Evolutionary conservation across 2,797 vertebrate genomes (phyloP), one percentile per base, ranked within the genome.

Genomic region (Ptychobarbus kaznakovi): DNA sequence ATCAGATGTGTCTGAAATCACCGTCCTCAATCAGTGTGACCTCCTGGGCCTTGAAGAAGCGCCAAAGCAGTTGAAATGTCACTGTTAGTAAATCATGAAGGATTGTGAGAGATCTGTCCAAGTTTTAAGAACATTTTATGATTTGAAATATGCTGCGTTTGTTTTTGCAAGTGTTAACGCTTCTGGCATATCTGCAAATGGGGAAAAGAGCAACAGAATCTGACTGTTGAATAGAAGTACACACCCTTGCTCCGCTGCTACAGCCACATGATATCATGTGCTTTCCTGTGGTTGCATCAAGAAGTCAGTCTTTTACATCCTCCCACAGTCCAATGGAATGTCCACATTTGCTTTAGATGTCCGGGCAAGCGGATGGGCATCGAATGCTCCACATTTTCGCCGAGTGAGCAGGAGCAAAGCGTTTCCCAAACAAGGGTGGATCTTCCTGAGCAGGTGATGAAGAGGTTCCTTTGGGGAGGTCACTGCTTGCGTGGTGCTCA

Each of bases 391-490:
- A 89, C 73, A 53, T 53, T 87, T 91, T 35, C 86, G 84, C 88
- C 16, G 88, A 91, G 89, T 90, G 85, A 91, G 90, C 89, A 86
- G 83, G 83, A 74, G 90, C 91, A 90, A 91, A 92, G 92, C 90
- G 91, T 94, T 94, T 95, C 94, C 93, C 91, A 93, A 88, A 91
- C 90, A 91, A 90, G 89, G 91, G 90, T 90, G 92, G 93, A 94
- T 92, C 92, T 92, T 89, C 87, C 85, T 44, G 83, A 95, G 94
- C 94, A 95, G 95, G 94, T 95, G 95, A 95, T 93, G 86, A 92
- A 90, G 91, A 38, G 83, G 86, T 88, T 93, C 85, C 84, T 86
- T 73, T 22, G 46, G 69, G 82, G 87, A 83, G 88, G 89, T 88
- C 88, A 87, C 87, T 88, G 90, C 85, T 77, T 51, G 80, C 85